phyloP scores from a whole-genome alignment of 2,888 invertebrate species.

The Scaptodrosophila latifasciaeformis region DNA sequence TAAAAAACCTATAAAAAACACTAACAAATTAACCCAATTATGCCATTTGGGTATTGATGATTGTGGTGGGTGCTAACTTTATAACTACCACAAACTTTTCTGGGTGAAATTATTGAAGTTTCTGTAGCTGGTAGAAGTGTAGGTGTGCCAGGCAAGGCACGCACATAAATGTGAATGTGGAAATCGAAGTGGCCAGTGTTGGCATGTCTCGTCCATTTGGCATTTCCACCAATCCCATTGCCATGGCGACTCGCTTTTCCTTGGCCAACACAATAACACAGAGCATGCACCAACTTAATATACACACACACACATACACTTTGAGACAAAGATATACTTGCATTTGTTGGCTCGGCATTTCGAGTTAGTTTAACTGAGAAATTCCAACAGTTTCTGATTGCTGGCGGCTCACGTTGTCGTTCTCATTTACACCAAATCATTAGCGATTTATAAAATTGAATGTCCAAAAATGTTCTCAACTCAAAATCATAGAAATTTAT shows the following conservation, averaged over 20 bases:
- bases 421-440: too few relatives aligned
- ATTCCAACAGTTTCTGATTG: slow-evolving; percentile 42
- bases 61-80: slow-evolving; percentile 41
- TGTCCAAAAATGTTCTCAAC: too few relatives aligned
- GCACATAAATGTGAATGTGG: slow-evolving; percentile 17
- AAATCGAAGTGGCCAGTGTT: slow-evolving; percentile 35
- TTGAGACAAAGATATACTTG: not conserved
- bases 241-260: slow-evolving; percentile 53
- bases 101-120: slow-evolving; percentile 4
- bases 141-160: slow-evolving; percentile 22
- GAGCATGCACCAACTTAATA: slow-evolving; percentile 59
- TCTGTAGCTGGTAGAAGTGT: slow-evolving; percentile 12
- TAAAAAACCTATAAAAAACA: slow-evolving; percentile 52
- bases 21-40: slow-evolving; percentile 66
- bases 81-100: too few relatives aligned
- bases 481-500: too few relatives aligned
- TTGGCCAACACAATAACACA: slow-evolving; percentile 65
- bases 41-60: too few relatives aligned
- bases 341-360: not conserved
- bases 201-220: slow-evolving; percentile 14
- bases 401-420: not conserved
- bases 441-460: too few relatives aligned
- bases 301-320: slow-evolving; percentile 12
- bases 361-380: slow-evolving; percentile 21
- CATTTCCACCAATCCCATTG: slow-evolving; percentile 16